phyloP scores from a whole-genome alignment of 2,888 invertebrate genomes.

The Minunthozetes semirufus region DNA sequence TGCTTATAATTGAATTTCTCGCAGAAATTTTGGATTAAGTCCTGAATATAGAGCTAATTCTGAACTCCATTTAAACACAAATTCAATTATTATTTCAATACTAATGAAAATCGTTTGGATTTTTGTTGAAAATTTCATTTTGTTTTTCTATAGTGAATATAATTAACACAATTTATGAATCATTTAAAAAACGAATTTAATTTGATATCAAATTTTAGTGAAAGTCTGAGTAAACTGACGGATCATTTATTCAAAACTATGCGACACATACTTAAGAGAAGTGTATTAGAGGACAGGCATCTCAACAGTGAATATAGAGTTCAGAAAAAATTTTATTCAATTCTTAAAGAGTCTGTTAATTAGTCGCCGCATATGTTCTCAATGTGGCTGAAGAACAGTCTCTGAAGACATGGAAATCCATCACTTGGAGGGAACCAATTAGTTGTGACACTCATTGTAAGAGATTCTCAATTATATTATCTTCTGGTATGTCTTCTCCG shows the following conservation, averaged over 20 bases:
- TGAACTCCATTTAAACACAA: too few relatives aligned
- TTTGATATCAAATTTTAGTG: background rate
- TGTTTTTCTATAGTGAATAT: too few relatives aligned
- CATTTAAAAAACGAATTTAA: background rate
- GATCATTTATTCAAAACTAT: background rate
- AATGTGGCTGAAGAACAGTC: background rate
- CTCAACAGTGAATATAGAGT: background rate
- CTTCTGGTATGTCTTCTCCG: background rate
- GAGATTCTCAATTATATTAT: background rate
- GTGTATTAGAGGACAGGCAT: background rate
- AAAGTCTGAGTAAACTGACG: background rate
- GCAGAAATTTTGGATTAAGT: too few relatives aligned
- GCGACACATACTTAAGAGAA: background rate
- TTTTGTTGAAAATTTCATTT: too few relatives aligned
- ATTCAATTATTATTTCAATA: too few relatives aligned
- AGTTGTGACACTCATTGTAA: background rate
- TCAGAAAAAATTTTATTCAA: background rate
- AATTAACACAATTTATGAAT: background rate
- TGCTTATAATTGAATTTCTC: too few relatives aligned
- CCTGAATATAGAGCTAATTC: too few relatives aligned
- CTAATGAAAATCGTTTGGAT: too few relatives aligned
- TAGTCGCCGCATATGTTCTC: slow-evolving; percentile 8
- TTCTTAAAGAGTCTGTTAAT: background rate
- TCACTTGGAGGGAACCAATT: background rate
- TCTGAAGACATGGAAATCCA: slow-evolving; percentile 8